Percentiles rank a stretch among this genome's conserved stretches.
phyloP scores from a whole-genome alignment of 2,797 vertebrate species.

The Odontamblyopus rebecca region DNA sequence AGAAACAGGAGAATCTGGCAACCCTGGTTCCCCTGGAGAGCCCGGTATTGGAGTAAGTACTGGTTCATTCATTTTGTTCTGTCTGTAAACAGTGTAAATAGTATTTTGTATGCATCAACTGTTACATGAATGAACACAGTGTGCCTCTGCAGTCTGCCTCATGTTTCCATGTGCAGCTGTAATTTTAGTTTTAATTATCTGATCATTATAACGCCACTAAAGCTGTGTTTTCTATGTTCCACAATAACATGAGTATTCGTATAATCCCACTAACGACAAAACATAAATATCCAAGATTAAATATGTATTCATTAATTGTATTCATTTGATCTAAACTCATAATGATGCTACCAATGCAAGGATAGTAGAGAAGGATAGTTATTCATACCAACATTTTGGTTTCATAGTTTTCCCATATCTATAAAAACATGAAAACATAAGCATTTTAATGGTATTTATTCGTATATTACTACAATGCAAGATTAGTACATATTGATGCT shows the following conservation, averaged over 20 bases:
- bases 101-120: constrained; percentile 1
- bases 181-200: constrained; percentile 24
- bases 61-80: not conserved
- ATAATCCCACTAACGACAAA: too few relatives aligned
- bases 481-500: too few relatives aligned
- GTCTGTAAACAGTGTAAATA: constrained; percentile 3
- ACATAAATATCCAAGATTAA: too few relatives aligned
- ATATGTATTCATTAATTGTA: too few relatives aligned
- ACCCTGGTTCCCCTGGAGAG: constrained; percentile 93
- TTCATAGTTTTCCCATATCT: too few relatives aligned
- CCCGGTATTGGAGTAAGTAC: constrained; percentile 86
- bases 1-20: constrained; percentile 94
- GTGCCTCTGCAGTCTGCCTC: not conserved
- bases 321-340: too few relatives aligned
- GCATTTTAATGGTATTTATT: too few relatives aligned
- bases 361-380: too few relatives aligned
- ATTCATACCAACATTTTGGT: too few relatives aligned
- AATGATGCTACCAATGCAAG: too few relatives aligned
- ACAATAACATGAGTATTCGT: not conserved
- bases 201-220: constrained; percentile 17
- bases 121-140: not conserved
- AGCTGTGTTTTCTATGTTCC: constrained; percentile 2
- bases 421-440: too few relatives aligned
- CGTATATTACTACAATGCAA: too few relatives aligned
- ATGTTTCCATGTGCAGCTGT: constrained; percentile 5